phyloP scores from a whole-genome alignment of 2,888 invertebrate genomes.

The Polydrusus tereticollis region DNA sequence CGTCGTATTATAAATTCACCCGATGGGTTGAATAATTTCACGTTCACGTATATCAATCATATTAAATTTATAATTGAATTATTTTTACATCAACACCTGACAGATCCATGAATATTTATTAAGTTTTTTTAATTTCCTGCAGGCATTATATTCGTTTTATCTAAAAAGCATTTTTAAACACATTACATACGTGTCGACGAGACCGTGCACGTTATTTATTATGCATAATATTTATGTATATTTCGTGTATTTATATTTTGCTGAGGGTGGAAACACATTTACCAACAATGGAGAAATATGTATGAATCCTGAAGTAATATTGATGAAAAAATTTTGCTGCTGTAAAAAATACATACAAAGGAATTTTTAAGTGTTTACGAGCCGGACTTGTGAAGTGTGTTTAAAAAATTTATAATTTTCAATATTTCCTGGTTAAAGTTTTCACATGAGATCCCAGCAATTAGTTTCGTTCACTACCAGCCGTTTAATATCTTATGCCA shows the following conservation, averaged over 20 bases:
- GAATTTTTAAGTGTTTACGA: too few relatives aligned
- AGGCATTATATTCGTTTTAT: conserved; percentile 51
- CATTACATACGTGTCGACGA: conserved; percentile 47
- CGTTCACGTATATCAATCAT: conserved; percentile 33
- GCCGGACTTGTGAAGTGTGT: too few relatives aligned
- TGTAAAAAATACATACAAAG: too few relatives aligned
- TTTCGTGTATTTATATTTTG: conserved; percentile 20
- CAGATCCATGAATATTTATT: conserved; percentile 56
- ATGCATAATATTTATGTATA: conserved; percentile 44
- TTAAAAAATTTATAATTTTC: too few relatives aligned
- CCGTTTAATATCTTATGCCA: too few relatives aligned
- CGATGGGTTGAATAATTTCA: conserved; percentile 28
- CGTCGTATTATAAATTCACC: conserved; percentile 11
- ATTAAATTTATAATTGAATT: conserved; percentile 38
- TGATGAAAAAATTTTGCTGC: neutral
- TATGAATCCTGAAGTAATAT: neutral
- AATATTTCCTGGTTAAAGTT: too few relatives aligned
- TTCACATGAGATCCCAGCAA: too few relatives aligned
- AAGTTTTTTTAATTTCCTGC: conserved; percentile 55
- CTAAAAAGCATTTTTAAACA: conserved; percentile 52
- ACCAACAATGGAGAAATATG: neutral
- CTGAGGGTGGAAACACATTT: conserved; percentile 15
- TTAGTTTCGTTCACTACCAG: too few relatives aligned
- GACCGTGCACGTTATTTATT: conserved; percentile 42
- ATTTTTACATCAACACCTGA: conserved; percentile 56